phyloP scores from a whole-genome alignment of 2,797 vertebrate genomes.

The Squalus acanthias region DNA sequence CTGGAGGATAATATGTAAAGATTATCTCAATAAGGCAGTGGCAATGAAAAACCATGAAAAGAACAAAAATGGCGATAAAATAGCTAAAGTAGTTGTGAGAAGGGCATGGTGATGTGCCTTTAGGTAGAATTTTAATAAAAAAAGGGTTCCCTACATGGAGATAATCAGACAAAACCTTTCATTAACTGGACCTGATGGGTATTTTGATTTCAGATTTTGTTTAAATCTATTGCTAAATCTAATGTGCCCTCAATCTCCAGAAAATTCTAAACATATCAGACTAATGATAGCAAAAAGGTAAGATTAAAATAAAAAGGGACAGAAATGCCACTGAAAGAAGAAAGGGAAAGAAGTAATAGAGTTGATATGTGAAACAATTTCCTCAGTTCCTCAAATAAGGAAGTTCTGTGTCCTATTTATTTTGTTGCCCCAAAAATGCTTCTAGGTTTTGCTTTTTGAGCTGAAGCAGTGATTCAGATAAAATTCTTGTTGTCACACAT shows the following conservation, averaged over 20 bases:
- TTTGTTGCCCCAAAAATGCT: not conserved
- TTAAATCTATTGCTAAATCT: not conserved
- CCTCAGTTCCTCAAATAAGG: not conserved
- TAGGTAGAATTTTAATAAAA: not conserved
- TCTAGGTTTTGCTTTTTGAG: not conserved
- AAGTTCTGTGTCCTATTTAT: not conserved
- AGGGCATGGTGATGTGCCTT: not conserved
- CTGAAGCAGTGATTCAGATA: not conserved
- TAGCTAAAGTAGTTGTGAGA: not conserved
- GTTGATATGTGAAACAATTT: not conserved
- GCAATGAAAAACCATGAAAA: not conserved
- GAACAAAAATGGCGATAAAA: not conserved
- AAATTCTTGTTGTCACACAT: not conserved
- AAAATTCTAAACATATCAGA: not conserved
- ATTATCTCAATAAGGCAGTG: not conserved
- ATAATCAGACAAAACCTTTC: not conserved
- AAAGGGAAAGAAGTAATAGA: not conserved
- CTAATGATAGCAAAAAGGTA: not conserved
- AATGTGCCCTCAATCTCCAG: not conserved
- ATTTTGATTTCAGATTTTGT: slow-evolving; percentile 7
- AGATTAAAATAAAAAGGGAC: not conserved
- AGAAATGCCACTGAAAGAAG: not conserved
- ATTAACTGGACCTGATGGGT: not conserved
- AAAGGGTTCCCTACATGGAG: not conserved
- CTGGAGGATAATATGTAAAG: not conserved